Base-by-base conservation (phyloP, 2,113 vertebrate genomes). In the Aspidoscelis tigris region DNA sequence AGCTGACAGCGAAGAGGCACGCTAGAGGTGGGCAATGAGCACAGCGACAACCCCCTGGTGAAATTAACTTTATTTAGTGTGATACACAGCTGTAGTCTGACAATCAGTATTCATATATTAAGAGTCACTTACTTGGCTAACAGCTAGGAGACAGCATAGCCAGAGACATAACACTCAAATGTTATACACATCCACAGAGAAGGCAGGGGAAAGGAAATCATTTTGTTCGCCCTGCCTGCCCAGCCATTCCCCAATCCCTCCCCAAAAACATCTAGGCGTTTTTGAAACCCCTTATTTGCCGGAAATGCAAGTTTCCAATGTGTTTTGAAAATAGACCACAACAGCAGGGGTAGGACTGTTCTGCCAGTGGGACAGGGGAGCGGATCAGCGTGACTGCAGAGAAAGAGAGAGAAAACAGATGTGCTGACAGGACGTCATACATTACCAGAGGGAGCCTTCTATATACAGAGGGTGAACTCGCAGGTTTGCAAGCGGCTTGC, bases 81-180 rank as follows among this genome's bases (percentile, higher is more conserved):
- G 96, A 96, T 96, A 97, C 96, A 97, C 91, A 96, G 97, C 95
- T 96, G 96, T 96, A 93, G 93, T 69, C 96, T 95, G 96, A 98
- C 97, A 97, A 95, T 97, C 97, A 96, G 95, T 96, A 97, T 90
- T 96, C 96, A 96, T 85, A 85, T 74, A 80, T 92, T 95, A 96
- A 96, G 96, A 97, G 96, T 97, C 96, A 85, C 96, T 94, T 96
- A 97, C 94, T 94, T 93, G 88, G 96, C 97, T 97, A 97, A 98
- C 97, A 96, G 97, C 97, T 96, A 97, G 94, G 95, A 96, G 96
- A 97, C 97, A 96, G 96, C 95, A 93, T 95, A 96, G 96, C 96
- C 96, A 94, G 95, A 95, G 93, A 97, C 96, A 97, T 87, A 33
- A 94, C 97, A 95, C 94, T 95, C 96, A 93, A 71, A 95, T 95